Evolutionary conservation across 2,888 invertebrate species (phyloP).

Genomic region (Melinaea menophilus): DNA sequence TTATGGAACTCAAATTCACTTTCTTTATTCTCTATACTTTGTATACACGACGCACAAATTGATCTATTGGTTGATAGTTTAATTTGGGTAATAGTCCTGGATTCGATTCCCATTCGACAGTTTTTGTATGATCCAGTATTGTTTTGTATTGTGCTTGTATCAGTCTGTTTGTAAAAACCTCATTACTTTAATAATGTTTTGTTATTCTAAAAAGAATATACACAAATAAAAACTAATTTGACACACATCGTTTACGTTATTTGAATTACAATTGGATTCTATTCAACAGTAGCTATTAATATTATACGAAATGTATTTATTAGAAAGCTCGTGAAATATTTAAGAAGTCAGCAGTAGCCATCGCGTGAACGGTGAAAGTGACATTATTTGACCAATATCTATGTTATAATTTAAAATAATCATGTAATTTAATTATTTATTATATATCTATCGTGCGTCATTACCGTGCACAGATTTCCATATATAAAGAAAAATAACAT

Average conservation of each 20-base stretch:
- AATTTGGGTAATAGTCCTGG: too few species aligned
- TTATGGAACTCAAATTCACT: slow-evolving; percentile 49
- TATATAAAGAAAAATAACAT: slow-evolving; percentile 49
- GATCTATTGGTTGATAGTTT: too few species aligned
- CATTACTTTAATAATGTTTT: too few species aligned
- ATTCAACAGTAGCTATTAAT: slow-evolving; percentile 27
- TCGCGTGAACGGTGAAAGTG: too few species aligned
- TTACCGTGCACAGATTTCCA: slow-evolving; percentile 35
- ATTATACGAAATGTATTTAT: not conserved
- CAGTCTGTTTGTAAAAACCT: too few species aligned
- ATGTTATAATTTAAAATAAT: not conserved
- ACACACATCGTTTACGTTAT: slow-evolving; percentile 41
- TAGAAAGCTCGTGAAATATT: not conserved
- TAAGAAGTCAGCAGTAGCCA: too few species aligned
- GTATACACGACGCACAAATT: slow-evolving; percentile 44
- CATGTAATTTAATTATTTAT: not conserved
- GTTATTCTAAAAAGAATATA: slow-evolving; percentile 25
- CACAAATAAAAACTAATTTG: slow-evolving; percentile 41
- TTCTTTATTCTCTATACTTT: slow-evolving; percentile 55
- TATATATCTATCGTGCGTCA: slow-evolving; percentile 17
- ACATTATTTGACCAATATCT: not conserved
- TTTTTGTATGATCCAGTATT: too few species aligned
- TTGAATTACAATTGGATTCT: slow-evolving; percentile 11
- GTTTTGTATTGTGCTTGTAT: too few species aligned
- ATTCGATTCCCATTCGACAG: too few species aligned